Evolutionary conservation across 1,140 invertebrate genomes (phyloP).

Genomic region (Drosophila chauvacae): DNA sequence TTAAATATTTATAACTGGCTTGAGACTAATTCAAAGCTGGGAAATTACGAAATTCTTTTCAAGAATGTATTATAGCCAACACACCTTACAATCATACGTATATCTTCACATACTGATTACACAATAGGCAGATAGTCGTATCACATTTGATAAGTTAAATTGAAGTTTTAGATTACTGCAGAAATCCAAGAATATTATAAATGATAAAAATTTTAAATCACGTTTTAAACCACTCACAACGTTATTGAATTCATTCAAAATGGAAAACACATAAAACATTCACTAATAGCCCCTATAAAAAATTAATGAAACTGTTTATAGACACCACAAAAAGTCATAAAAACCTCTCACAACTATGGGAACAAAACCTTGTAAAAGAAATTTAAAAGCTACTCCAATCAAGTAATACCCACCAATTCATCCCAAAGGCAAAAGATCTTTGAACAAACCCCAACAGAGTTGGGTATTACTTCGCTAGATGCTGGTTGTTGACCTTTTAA

Average conservation of each 20-base stretch:
- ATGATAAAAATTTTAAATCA: neutral
- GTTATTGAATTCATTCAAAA: neutral
- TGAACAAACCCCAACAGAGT: neutral
- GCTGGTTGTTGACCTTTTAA: constrained; percentile 41
- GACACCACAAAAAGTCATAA: constrained; percentile 9
- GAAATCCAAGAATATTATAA: neutral
- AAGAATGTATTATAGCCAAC: neutral
- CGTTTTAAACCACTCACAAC: neutral
- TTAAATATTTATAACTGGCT: neutral
- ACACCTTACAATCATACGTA: neutral
- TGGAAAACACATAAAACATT: constrained; percentile 4
- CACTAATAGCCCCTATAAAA: constrained; percentile 14
- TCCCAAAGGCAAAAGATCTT: neutral
- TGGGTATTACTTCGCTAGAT: neutral
- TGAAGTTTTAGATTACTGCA: neutral
- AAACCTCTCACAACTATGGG: neutral
- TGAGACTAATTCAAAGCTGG: constrained; percentile 3
- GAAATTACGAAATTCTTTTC: neutral
- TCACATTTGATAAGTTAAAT: neutral
- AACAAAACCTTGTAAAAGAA: constrained; percentile 3
- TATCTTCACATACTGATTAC: neutral
- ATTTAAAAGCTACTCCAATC: constrained; percentile 8
- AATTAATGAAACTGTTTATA: constrained; percentile 8
- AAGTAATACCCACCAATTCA: constrained; percentile 17
- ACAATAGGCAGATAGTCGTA: neutral